These are phyloP conservation scores for Lophotriccus pileatus DNA, from an alignment of 2,797 vertebrate species.

Conservation along the genomic window DNA sequence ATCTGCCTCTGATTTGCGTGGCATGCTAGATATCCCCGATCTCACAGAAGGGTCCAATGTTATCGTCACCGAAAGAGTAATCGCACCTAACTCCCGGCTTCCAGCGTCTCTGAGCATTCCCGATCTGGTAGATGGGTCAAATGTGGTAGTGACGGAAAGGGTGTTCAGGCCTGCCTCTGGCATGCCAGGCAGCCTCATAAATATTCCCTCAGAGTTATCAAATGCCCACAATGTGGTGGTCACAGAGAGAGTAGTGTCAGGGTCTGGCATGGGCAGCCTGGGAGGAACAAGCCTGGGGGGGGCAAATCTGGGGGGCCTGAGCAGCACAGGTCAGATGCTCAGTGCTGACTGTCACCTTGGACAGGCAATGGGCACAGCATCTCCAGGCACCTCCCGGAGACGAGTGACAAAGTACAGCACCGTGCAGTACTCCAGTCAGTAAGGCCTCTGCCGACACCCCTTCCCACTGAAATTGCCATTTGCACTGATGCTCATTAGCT, in stretches of 20 bases:
- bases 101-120: slow-evolving; percentile 72
- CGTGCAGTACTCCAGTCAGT: slow-evolving; percentile 75
- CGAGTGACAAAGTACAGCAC: slow-evolving; percentile 79
- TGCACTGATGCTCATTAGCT: neutral
- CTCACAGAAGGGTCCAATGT: slow-evolving; percentile 76
- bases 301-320: neutral
- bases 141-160: slow-evolving; percentile 75
- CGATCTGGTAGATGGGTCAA: slow-evolving; percentile 74
- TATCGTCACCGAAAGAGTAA: slow-evolving; percentile 80
- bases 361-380: slow-evolving; percentile 66
- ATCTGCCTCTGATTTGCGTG: slow-evolving; percentile 67
- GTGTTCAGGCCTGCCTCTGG: slow-evolving; percentile 66
- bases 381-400: slow-evolving; percentile 71
- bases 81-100: slow-evolving; percentile 72
- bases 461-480: neutral
- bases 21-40: slow-evolving; percentile 76
- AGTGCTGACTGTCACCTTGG: slow-evolving; percentile 61
- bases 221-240: slow-evolving; percentile 52
- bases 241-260: slow-evolving; percentile 65
- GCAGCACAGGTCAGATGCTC: slow-evolving; percentile 51
- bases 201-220: slow-evolving; percentile 55
- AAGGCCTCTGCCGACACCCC: neutral
- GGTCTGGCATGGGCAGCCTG: slow-evolving; percentile 53
- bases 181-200: slow-evolving; percentile 64
- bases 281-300: neutral